These are phyloP conservation scores for Thysanoteuthis rhombus DNA, from an alignment of 2,888 invertebrate species.

Conservation along the genomic window DNA sequence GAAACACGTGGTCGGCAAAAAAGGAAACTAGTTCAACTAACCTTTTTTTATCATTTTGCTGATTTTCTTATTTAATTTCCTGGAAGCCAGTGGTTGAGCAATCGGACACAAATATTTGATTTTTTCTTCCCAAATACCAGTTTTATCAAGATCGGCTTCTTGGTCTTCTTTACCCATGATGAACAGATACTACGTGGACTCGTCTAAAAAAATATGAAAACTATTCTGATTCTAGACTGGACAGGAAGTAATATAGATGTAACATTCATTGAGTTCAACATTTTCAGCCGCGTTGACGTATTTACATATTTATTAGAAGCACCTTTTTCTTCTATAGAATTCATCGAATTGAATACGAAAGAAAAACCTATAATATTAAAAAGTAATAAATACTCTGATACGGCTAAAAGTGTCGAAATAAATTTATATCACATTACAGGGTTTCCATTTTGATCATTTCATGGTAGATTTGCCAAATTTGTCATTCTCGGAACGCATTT, in stretches of 20 bases:
- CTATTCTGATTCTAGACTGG: not conserved
- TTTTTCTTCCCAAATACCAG: slow-evolving; percentile 46
- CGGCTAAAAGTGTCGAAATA: no score
- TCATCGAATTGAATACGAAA: no score
- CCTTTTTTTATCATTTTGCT: slow-evolving; percentile 57
- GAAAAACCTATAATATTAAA: no score
- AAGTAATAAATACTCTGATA: no score
- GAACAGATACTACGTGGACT: not conserved
- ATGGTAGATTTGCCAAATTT: no score
- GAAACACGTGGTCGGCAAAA: not conserved
- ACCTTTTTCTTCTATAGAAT: no score
- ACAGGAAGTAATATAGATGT: not conserved
- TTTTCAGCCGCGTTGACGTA: not conserved
- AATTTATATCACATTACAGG: no score
- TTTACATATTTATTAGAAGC: not conserved
- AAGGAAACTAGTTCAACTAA: slow-evolving; percentile 30
- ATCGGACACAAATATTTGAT: slow-evolving; percentile 45
- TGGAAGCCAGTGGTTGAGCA: slow-evolving; percentile 52
- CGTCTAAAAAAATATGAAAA: not conserved
- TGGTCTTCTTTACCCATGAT: not conserved
- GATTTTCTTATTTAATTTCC: slow-evolving; percentile 53
- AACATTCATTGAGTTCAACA: not conserved
- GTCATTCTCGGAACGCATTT: no score
- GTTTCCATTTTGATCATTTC: no score
- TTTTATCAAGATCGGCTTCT: slow-evolving; percentile 36